Evolutionary conservation across 2,113 vertebrate species (phyloP).

Genomic region (Carlito syrichta): DNA sequence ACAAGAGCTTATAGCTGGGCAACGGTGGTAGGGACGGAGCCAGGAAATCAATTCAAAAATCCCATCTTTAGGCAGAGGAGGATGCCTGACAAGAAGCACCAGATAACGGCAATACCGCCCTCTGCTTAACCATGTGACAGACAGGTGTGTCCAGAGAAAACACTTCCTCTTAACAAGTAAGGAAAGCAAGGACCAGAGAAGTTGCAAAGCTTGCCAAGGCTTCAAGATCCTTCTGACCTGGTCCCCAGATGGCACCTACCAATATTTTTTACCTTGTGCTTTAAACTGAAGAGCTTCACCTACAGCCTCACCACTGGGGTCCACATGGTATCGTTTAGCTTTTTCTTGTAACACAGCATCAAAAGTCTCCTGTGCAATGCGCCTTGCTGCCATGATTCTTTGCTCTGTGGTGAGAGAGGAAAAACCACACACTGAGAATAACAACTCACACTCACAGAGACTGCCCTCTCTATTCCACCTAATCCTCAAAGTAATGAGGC

Average conservation of each 20-base stretch:
- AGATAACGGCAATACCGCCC: not conserved
- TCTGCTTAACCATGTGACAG: not conserved
- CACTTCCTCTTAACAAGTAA: not conserved
- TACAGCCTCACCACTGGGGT: conserved; percentile 64
- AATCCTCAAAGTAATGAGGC: not conserved
- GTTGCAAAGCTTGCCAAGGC: not conserved
- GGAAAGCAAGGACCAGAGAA: not conserved
- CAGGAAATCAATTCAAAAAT: not conserved
- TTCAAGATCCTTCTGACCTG: not conserved
- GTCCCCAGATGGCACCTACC: not conserved
- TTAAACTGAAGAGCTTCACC: conserved; percentile 76
- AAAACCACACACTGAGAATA: not conserved
- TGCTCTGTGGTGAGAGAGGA: conserved; percentile 18
- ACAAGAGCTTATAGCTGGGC: not conserved
- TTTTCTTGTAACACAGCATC: conserved; percentile 82
- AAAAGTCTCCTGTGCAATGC: conserved; percentile 80
- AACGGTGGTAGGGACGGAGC: not conserved
- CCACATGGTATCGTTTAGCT: conserved; percentile 77
- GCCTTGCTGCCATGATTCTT: conserved; percentile 79
- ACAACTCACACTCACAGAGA: not conserved
- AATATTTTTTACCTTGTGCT: conserved; percentile 69
- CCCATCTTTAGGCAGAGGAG: not conserved
- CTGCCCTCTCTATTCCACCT: not conserved
- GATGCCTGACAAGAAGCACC: not conserved
- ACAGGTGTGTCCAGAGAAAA: not conserved